Percentiles rank a stretch among this genome's conserved stretches.
Evolutionary conservation across 2,797 vertebrate species (phyloP).

Genomic region (Uromys caudimaculatus): DNA sequence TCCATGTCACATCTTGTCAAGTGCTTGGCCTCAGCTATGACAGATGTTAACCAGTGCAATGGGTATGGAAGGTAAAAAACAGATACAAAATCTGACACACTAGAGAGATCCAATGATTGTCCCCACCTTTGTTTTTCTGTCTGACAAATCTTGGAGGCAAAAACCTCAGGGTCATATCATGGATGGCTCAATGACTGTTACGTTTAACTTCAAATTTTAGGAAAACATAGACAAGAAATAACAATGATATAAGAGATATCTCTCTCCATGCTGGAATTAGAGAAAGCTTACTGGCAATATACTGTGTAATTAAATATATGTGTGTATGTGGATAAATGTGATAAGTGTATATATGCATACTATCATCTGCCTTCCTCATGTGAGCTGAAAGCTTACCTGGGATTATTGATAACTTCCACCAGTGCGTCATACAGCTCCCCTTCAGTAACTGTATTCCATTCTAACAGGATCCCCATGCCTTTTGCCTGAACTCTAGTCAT

Average conservation of each 20-base stretch:
- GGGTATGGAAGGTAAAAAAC: not conserved
- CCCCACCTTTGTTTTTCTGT: not conserved
- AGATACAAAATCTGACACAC: not conserved
- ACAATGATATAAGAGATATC: not conserved
- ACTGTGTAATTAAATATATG: not conserved
- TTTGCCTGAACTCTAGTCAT: slow-evolving; percentile 98
- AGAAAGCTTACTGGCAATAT: not conserved
- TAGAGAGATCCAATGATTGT: not conserved
- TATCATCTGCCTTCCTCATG: not conserved
- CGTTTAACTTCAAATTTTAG: slow-evolving; percentile 20
- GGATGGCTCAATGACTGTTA: not conserved
- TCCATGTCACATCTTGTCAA: too few relatives aligned
- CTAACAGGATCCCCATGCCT: slow-evolving; percentile 97
- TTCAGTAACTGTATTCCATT: slow-evolving; percentile 96
- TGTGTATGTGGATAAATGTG: too few relatives aligned
- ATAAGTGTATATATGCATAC: too few relatives aligned
- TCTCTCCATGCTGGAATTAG: not conserved
- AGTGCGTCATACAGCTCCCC: slow-evolving; percentile 92
- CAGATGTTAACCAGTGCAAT: not conserved
- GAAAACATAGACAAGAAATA: not conserved
- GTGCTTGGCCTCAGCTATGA: not conserved
- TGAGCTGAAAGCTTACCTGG: slow-evolving; percentile 85
- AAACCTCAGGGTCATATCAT: not conserved
- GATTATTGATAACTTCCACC: slow-evolving; percentile 92
- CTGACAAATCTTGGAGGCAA: not conserved